Base-by-base conservation (phyloP, 2,113 vertebrate species). In the Plotosus lineatus region DNA sequence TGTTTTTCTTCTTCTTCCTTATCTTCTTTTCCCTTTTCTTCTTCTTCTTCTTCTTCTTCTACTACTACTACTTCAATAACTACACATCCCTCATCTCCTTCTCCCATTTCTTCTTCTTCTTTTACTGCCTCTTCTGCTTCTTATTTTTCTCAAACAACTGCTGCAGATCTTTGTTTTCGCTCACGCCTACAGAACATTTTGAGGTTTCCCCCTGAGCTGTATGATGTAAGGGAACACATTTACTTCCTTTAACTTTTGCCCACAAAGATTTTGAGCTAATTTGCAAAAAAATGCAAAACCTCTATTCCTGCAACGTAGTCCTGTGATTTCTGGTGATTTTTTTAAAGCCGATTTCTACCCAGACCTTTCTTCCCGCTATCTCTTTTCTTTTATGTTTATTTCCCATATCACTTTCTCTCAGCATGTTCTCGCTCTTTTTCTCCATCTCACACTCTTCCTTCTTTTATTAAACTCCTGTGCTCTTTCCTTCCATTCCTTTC, bases 401-500 rank as follows among this genome's bases (percentile, higher is more conserved):
- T 42, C 38, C 21, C 38, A 42, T 68, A 23, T 38, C 46, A 23
- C 50, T 28, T 68, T 17, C 9, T 21, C 38, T 28, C 48, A 1
- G 36, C 65, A 15, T 9, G 14, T 28, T 48, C 15, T 33, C 28
- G 12, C 26, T 50, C 7, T 38, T 19, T 69, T 33, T 21, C 61
- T 53, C 60, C 12, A 46, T 15, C 60, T 61, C 78, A 48, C 48
- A 63, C 19, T 53, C 65, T 79, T 78, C 63, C 31, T 0, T 78
- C 80, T 80, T 36, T 83, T 79, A 44, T 80, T 26, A 78, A 71
- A 76, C 55, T 51, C 38, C 33, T 21, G 0, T 48, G 50, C 55
- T 48, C 10, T 80, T 56, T 36, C 80, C 66, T 75, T 81, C n/a
- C 50, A 83, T 74, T 68, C 78, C 61, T 78, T 65, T 71, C 75